phyloP scores from a whole-genome alignment of 2,113 vertebrate genomes.

The Motacilla tschutschensis region DNA sequence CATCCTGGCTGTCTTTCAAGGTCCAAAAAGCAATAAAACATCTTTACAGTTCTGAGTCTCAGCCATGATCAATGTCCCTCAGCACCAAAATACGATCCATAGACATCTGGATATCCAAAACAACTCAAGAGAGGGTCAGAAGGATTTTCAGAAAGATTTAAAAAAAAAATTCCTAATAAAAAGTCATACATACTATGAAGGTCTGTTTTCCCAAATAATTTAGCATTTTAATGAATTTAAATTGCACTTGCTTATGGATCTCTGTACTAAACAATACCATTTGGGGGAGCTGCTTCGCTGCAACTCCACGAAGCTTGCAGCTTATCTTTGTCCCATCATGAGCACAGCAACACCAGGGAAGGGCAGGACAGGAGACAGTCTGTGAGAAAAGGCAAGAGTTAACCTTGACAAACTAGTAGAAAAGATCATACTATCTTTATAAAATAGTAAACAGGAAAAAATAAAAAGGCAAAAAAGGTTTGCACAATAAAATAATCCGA shows the following conservation, averaged over 20 bases:
- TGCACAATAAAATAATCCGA: not conserved
- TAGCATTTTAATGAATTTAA: not conserved
- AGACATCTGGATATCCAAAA: not conserved
- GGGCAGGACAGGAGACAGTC: not conserved
- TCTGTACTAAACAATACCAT: not conserved
- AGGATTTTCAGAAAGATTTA: not conserved
- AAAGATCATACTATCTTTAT: not conserved
- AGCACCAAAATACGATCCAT: not conserved
- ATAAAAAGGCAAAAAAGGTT: rapidly evolving
- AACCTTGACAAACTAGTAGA: not conserved
- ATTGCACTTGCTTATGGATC: not conserved
- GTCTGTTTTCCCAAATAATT: not conserved
- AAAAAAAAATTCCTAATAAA: not conserved
- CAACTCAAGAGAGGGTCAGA: not conserved
- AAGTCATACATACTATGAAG: not conserved
- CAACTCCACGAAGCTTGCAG: rapidly evolving
- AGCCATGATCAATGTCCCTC: not conserved
- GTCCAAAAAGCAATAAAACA: not conserved
- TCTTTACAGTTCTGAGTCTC: not conserved
- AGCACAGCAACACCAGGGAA: not conserved
- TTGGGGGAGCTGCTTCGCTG: constrained; percentile 11
- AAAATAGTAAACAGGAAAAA: not conserved
- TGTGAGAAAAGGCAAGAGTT: not conserved
- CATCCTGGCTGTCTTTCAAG: not conserved
- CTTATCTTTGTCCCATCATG: not conserved